Evolutionary conservation across 2,888 invertebrate genomes (phyloP).

Genomic region (Serrognathus titanus): DNA sequence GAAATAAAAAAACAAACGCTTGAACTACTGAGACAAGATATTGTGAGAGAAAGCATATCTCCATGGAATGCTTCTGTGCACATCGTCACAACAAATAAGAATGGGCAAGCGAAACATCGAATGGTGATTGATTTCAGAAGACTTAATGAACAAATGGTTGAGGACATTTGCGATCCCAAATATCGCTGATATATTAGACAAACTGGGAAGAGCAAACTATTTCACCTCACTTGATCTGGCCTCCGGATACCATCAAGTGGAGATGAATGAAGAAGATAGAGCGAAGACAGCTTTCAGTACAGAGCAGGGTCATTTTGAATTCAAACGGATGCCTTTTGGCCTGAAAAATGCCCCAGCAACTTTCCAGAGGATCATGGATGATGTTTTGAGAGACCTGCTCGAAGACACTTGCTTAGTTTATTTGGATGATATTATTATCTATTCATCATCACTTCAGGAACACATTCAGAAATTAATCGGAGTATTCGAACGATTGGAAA

Average conservation of each 20-base stretch:
- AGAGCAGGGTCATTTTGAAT: too few relatives aligned
- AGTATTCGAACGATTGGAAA: conserved; percentile 20
- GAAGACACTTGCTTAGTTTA: conserved; percentile 15
- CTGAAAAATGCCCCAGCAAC: too few relatives aligned
- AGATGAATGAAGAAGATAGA: too few relatives aligned
- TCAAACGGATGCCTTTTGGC: too few relatives aligned
- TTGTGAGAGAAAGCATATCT: too few relatives aligned
- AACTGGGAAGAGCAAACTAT: conserved; percentile 28
- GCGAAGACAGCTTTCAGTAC: too few relatives aligned
- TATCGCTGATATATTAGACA: conserved; percentile 31
- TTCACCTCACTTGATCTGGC: conserved; percentile 33
- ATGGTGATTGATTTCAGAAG: not conserved
- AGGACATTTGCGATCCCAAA: conserved; percentile 11
- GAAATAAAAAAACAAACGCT: too few relatives aligned
- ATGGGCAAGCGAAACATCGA: not conserved
- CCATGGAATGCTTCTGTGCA: too few relatives aligned
- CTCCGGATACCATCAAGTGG: not conserved
- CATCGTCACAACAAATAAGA: not conserved
- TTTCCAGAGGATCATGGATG: too few relatives aligned
- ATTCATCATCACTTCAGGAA: conserved; percentile 21
- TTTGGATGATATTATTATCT: conserved; percentile 33
- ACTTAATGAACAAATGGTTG: not conserved
- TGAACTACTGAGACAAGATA: too few relatives aligned
- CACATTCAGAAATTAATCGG: conserved; percentile 19
- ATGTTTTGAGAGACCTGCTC: too few relatives aligned